Base-by-base conservation (phyloP, 1,140 invertebrate species). In the Hesperophylax magnus region DNA sequence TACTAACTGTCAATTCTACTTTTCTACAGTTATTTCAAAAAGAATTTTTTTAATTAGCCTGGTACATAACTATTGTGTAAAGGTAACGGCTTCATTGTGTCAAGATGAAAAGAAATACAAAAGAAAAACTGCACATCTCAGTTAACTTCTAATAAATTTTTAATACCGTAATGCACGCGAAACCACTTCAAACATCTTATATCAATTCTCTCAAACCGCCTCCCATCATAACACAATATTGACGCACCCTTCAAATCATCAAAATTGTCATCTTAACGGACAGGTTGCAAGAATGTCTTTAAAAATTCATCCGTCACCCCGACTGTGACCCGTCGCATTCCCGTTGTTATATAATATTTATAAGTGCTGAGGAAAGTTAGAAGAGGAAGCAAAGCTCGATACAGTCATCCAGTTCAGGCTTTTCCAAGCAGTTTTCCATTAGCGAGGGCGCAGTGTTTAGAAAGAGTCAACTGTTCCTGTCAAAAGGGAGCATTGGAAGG, bases 341-440 rank as follows among this genome's bases (percentile, higher is more conserved):
- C 67, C 61, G 17, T 39, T 71, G 67, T 52, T 47, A 71, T 71
- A 71, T 71, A 71, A 71, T 71, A 71, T 71, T 71, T 71, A 71
- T 4, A 6, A 47, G 67, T 22, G 47, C 27, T 9, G 31, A 34
- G 6, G 1, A 52, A 71, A 52, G 17, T 71, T 52, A 3, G 61
- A 39, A 0, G 34, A 39, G 27, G 27, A 27, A 39, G 34, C 1
- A 39, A 39, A 39, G 34, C 20, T 7, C 22, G 67, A 65, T 65
- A 17, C 39, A 47, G 67, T 15, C 67, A 79, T 60, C 56, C 39
- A 79, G 69, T 79, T 82, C 76, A 63, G 77, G 60, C 77, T 82
- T 82, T 82, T 82, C 77, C 58, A 56, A 77, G 60, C 77, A 82
- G 77, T 82, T 79, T 82, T 82, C 81, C 81, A 82, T 82, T 79